These are phyloP conservation scores for Helobdella robusta DNA, from an alignment of 2,888 invertebrate species.

Conservation along the genomic window DNA sequence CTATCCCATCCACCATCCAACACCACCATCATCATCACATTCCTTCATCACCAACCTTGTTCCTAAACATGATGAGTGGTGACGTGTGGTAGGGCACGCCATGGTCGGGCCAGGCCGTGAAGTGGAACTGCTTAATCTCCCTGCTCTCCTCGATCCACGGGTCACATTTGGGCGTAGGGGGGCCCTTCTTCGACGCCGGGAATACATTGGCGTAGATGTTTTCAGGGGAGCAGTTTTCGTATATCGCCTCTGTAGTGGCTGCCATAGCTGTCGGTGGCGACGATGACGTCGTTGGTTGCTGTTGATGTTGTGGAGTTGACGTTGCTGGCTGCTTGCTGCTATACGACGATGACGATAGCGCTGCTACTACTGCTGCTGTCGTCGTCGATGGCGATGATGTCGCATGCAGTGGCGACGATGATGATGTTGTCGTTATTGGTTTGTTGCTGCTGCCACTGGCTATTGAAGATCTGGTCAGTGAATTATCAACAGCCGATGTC, in stretches of 20 bases:
- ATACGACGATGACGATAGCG: no score
- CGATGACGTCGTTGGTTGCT: not conserved
- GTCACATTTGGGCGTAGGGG: not conserved
- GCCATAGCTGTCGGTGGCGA: not conserved
- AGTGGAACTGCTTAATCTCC: conserved; percentile 36
- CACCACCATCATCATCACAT: not conserved
- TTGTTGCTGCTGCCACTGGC: not conserved
- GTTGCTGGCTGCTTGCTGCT: not conserved
- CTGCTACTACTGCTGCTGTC: no score
- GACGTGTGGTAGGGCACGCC: conserved; percentile 36
- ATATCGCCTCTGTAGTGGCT: conserved; percentile 4
- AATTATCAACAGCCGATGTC: not conserved
- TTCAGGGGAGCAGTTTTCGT: conserved; percentile 20
- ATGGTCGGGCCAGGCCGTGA: conserved; percentile 37
- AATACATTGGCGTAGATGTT: conserved; percentile 24
- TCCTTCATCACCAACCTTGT: conserved; percentile 40
- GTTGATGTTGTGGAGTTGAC: not conserved
- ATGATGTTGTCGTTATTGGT: not conserved
- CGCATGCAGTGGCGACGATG: not conserved
- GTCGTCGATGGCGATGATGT: not conserved
- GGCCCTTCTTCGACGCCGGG: not conserved
- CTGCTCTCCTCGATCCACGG: conserved; percentile 48
- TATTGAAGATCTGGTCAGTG: not conserved
- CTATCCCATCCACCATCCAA: not conserved
- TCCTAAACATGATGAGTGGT: conserved; percentile 43